These are phyloP conservation scores for Macrochelys suwanniensis DNA, from an alignment of 2,797 vertebrate genomes.

Conservation along the genomic window DNA sequence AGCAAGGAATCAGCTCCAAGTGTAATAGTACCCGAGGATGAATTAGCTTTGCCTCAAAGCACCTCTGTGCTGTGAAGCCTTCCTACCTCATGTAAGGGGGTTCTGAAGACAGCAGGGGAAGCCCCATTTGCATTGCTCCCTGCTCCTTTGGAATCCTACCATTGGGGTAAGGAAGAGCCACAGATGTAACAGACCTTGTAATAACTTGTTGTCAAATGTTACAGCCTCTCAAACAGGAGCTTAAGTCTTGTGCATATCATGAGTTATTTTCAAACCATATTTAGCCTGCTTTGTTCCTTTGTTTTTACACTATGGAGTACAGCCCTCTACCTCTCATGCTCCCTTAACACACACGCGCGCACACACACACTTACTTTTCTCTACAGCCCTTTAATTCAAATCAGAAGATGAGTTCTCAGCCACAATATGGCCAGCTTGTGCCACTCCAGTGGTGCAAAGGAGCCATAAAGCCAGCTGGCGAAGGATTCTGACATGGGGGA, in stretches of 20 bases:
- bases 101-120: background rate
- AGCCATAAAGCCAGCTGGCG: background rate
- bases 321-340: background rate
- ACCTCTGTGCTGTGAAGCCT: background rate
- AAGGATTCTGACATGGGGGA: background rate
- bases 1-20: background rate
- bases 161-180: background rate
- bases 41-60: background rate
- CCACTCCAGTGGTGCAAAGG: background rate
- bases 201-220: background rate
- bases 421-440: background rate
- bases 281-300: background rate
- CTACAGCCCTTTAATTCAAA: background rate
- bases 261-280: background rate
- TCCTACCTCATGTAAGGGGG: background rate
- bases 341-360: background rate
- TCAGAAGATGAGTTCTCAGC: background rate
- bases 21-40: background rate
- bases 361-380: background rate
- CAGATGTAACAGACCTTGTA: background rate
- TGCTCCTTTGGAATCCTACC: background rate
- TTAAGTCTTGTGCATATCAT: background rate
- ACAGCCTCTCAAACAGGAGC: background rate
- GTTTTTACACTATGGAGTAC: background rate
- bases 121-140: background rate